phyloP scores from a whole-genome alignment of 2,888 invertebrate genomes.

The Drosophila basisetae region DNA sequence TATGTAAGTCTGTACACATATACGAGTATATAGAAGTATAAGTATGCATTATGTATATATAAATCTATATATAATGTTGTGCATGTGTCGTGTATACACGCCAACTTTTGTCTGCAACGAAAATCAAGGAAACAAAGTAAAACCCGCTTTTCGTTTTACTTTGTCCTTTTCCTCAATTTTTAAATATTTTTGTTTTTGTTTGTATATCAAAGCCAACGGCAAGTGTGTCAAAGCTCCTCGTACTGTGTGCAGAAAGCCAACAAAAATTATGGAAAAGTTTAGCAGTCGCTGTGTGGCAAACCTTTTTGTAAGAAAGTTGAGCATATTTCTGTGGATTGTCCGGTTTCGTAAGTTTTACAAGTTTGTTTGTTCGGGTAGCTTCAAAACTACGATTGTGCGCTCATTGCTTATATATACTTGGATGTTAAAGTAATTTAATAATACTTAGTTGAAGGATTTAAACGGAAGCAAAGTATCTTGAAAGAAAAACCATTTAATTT shows the following conservation, averaged over 20 bases:
- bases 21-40: too few species aligned
- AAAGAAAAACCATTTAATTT: not conserved
- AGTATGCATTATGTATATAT: constrained; percentile 21
- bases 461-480: not conserved
- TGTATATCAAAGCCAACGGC: constrained; percentile 46
- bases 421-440: not conserved
- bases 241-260: constrained; percentile 15
- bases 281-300: constrained; percentile 20
- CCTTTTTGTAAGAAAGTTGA: constrained; percentile 2
- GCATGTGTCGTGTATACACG: constrained; percentile 63
- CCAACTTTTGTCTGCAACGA: constrained; percentile 66
- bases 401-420: not conserved
- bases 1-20: constrained; percentile 7
- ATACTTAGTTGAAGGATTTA: not conserved
- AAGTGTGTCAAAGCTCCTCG: constrained; percentile 64
- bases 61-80: constrained; percentile 6
- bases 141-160: constrained; percentile 51
- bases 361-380: constrained; percentile 14
- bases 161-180: constrained; percentile 23
- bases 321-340: constrained; percentile 32
- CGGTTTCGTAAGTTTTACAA: constrained; percentile 32
- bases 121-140: constrained; percentile 76
- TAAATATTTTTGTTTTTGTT: constrained; percentile 8
- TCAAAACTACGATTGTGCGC: not conserved
- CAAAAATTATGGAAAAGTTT: constrained; percentile 57